Conservation (phyloP, 2,113 vertebrate genomes). For the Lasiurus borealis region DNA sequence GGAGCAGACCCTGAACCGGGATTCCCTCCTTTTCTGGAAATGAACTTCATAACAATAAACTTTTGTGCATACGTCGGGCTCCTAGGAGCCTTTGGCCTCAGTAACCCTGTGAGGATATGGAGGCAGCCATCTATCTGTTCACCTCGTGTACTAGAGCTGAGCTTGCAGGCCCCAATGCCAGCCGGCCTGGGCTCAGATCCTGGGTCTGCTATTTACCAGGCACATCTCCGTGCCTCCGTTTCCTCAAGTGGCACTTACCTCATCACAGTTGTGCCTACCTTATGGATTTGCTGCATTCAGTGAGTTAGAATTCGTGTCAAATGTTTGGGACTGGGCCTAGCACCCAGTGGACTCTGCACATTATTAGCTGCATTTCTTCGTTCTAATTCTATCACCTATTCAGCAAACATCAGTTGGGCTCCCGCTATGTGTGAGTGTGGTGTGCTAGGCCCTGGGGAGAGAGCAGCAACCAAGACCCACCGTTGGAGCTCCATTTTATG, state of each 20-base stretch:
- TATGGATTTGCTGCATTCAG: not conserved
- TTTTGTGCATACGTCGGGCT: not conserved
- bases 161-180: not conserved
- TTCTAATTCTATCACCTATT: not conserved
- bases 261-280: not conserved
- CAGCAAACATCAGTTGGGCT: not conserved
- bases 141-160: not conserved
- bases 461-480: not conserved
- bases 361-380: not conserved
- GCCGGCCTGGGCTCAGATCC: not conserved
- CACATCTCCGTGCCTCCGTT: not conserved
- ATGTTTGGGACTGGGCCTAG: not conserved
- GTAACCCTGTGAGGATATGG: not conserved
- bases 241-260: not conserved
- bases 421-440: not conserved
- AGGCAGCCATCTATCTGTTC: not conserved
- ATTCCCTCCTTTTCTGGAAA: not conserved
- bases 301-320: not conserved
- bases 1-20: not conserved
- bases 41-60: not conserved
- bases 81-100: not conserved
- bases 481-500: not conserved
- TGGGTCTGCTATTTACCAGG: not conserved
- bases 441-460: not conserved
- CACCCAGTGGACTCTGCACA: not conserved